Percentiles rank a stretch among this genome's conserved stretches.
Conservation (phyloP, 2,113 vertebrate species). For the Leucopsar rothschildi region DNA sequence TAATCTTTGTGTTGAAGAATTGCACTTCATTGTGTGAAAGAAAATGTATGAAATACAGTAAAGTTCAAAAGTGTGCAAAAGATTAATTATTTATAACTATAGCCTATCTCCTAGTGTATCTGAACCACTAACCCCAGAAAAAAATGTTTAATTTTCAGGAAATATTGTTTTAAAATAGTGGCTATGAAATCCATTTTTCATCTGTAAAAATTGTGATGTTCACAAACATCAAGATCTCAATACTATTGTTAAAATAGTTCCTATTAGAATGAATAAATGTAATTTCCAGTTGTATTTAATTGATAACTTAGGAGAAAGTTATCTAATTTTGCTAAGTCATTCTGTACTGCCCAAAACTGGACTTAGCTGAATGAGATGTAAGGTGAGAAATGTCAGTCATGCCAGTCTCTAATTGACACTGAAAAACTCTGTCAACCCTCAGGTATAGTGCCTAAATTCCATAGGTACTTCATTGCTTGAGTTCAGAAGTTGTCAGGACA, state of each 20-base stretch:
- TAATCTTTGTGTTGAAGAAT: background rate
- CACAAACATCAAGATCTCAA: background rate
- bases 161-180: background rate
- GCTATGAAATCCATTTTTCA: background rate
- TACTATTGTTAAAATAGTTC: background rate
- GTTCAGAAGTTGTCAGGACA: background rate
- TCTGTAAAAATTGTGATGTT: background rate
- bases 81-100: background rate
- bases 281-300: background rate
- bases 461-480: background rate
- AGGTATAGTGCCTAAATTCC: background rate
- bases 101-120: background rate
- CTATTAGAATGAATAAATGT: background rate
- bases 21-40: background rate
- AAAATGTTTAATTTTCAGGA: background rate
- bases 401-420: background rate
- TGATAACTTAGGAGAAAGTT: background rate
- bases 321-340: background rate
- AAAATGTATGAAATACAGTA: background rate
- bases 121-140: rapidly evolving
- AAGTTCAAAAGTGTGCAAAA: background rate
- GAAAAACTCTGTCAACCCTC: background rate
- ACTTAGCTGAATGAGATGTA: background rate
- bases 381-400: background rate
- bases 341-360: background rate